Percentiles rank a stretch among this genome's conserved stretches.
phyloP scores from a whole-genome alignment of 1,140 invertebrate species.

The Limonius californicus region DNA sequence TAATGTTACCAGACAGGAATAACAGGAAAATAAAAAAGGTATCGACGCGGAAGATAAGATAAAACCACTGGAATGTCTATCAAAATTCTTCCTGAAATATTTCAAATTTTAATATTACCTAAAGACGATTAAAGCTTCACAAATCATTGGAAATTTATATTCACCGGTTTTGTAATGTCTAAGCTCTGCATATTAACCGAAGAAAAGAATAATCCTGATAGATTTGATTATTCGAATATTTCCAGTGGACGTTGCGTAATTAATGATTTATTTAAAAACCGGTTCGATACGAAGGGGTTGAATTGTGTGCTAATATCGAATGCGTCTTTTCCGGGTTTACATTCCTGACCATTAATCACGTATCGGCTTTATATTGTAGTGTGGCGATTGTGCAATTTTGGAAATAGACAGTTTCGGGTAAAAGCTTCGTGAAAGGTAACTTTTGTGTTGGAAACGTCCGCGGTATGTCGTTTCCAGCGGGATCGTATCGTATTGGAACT shows the following conservation, averaged over 20 bases:
- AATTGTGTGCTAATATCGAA: not conserved
- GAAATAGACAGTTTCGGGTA: not conserved
- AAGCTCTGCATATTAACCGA: not conserved
- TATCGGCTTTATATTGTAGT: not conserved
- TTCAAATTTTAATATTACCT: not conserved
- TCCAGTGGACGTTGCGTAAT: not conserved
- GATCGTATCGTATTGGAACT: not conserved
- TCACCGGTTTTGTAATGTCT: not conserved
- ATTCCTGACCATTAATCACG: conserved; percentile 2
- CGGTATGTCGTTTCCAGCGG: not conserved
- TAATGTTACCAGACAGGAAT: too few relatives aligned
- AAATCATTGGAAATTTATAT: not conserved
- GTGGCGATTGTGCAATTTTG: not conserved
- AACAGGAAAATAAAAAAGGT: too few relatives aligned
- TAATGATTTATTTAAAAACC: not conserved
- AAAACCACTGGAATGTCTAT: not conserved
- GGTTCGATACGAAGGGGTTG: too few relatives aligned
- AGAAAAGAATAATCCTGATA: not conserved
- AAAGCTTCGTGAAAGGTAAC: not conserved
- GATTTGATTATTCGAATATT: not conserved
- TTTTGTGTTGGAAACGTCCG: not conserved
- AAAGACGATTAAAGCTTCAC: not conserved
- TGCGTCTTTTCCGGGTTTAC: not conserved
- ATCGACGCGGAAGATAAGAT: too few relatives aligned
- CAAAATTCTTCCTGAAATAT: not conserved